Percentiles rank a stretch among this genome's conserved stretches.
These are phyloP conservation scores for Blera fallax DNA, from an alignment of 2,888 invertebrate species.

Conservation along the genomic window DNA sequence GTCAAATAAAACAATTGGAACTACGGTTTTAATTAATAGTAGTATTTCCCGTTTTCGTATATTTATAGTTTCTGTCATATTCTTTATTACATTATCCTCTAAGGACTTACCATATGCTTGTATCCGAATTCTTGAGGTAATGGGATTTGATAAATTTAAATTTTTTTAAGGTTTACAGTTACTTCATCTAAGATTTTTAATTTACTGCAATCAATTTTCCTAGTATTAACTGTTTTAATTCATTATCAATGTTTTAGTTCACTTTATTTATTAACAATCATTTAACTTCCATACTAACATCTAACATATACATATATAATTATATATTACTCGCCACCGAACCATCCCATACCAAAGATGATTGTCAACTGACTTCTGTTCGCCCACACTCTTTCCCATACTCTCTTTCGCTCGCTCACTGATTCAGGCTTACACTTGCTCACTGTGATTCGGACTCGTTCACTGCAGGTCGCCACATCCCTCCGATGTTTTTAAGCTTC, in stretches of 20 bases:
- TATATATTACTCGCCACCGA: not conserved
- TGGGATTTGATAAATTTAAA: too few species aligned
- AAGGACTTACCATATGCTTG: too few species aligned
- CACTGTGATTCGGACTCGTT: not conserved
- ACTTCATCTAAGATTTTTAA: too few species aligned
- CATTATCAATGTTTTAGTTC: too few species aligned
- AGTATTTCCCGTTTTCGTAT: conserved; percentile 2
- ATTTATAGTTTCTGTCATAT: not conserved
- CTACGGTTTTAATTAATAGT: not conserved
- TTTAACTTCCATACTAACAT: too few species aligned
- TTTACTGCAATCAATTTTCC: too few species aligned
- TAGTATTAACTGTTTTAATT: too few species aligned
- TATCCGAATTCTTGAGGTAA: too few species aligned
- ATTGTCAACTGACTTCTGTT: not conserved
- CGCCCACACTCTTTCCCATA: not conserved
- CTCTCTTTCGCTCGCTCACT: not conserved
- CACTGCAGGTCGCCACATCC: not conserved
- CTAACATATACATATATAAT: too few species aligned
- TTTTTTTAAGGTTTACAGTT: too few species aligned
- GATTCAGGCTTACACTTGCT: not conserved
- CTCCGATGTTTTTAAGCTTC: not conserved
- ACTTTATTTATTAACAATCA: too few species aligned
- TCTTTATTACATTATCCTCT: too few species aligned
- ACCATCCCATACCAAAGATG: not conserved
- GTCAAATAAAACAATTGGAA: not conserved